Base-by-base conservation (phyloP, 2,113 vertebrate genomes). In the Erpornis zantholeuca region DNA sequence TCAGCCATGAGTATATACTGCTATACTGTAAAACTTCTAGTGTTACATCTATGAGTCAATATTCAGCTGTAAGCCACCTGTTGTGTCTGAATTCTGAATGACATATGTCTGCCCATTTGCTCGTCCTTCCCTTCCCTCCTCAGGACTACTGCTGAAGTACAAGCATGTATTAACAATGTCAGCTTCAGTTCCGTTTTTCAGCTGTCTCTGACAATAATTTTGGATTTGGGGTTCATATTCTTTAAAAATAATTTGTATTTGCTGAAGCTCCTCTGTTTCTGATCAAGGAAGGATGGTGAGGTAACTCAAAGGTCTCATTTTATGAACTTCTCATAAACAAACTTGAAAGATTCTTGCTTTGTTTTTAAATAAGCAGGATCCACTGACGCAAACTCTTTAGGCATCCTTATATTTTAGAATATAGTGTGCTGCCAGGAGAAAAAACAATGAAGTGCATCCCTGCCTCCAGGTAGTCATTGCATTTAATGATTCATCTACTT, bases 401-500 rank as follows among this genome's bases (percentile, higher is more conserved):
- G 31, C 12, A 24, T 83, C 42, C 29, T 91, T 93, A 9, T 82
- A 42, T 63, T 75, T 82, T 79, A 72, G 33, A 84, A 76, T 86
- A 82, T 15, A 64, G 7, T 50, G 33, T 60, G 12, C 25, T 96
- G 33, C n/a, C 53, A 86, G 40, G 29, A 83, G 47, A n/a, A 86
- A 59, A 77, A 88, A 60, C 71, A 68, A 36, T 12, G 2, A 88
- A 90, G 77, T 72, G 36, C 44, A 82, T 77, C 42, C 44, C 69
- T 96, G 86, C 88, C 90, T 93, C 77, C 80, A 92, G 86, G 91
- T 88, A 90, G 29, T 76, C 0, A 0, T 65, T 82, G 81, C n/a
- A 72, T 65, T 68, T 81, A 83, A 88, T 94, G 95, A 96, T 65
- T 97, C 96, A 96, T 91, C 88, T 91, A 91, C 71, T 82, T 82